These are phyloP conservation scores for Pelvicachromis taeniatus DNA, from an alignment of 2,113 vertebrate species.

Conservation along the genomic window DNA sequence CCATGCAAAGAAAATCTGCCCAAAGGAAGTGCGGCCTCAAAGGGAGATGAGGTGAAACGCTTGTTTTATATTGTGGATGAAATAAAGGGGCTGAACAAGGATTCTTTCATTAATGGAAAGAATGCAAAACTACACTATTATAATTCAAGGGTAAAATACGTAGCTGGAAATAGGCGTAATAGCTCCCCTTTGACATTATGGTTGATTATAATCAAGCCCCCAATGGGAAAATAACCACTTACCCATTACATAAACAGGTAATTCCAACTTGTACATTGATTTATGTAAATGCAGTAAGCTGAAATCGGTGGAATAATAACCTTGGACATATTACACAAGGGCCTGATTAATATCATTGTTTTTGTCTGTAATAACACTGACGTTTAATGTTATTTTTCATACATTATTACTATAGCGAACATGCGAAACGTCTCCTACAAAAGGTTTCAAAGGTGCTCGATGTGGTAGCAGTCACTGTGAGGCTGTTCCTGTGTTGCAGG, in stretches of 20 bases:
- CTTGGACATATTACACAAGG: not conserved
- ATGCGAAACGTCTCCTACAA: not conserved
- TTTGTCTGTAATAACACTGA: not conserved
- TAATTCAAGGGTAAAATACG: not conserved
- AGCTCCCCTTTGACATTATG: not conserved
- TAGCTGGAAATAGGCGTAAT: not conserved
- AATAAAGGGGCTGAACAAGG: not conserved
- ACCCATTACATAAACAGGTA: not conserved
- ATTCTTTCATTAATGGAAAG: not conserved
- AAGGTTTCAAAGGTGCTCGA: not conserved
- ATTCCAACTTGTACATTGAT: not conserved
- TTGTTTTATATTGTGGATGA: not conserved
- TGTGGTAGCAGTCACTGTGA: constrained; percentile 1
- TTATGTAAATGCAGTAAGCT: not conserved
- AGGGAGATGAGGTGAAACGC: not conserved
- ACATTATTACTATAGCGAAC: not conserved
- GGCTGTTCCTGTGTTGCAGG: constrained; percentile 5
- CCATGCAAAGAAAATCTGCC: not conserved
- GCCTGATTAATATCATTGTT: not conserved
- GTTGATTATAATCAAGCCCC: not conserved
- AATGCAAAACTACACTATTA: not conserved
- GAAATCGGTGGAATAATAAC: not conserved
- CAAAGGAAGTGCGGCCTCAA: not conserved
- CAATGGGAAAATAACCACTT: not conserved
- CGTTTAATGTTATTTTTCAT: not conserved